Conservation (phyloP, 2,888 invertebrate genomes). For the Pollenia amentaria region DNA sequence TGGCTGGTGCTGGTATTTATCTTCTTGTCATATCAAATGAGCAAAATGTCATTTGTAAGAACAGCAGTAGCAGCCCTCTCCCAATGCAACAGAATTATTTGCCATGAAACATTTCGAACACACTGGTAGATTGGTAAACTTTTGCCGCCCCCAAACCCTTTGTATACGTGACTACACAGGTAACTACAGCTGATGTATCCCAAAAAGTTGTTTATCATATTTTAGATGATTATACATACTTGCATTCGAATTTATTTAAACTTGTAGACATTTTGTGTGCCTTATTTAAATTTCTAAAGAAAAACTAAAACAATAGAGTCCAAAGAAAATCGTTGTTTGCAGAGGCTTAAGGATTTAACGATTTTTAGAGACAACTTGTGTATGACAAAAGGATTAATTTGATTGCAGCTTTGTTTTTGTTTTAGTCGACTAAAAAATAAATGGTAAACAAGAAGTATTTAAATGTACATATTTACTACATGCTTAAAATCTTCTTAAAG, state of each 20-base stretch:
- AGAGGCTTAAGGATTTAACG: constrained; percentile 30
- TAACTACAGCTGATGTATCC: background rate
- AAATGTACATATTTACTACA: background rate
- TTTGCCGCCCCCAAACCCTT: background rate
- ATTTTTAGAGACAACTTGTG: background rate
- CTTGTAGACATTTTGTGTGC: constrained; percentile 8
- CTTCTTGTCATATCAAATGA: constrained; percentile 34
- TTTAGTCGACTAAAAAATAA: background rate
- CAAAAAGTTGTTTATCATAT: constrained; percentile 5
- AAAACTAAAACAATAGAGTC: constrained; percentile 16
- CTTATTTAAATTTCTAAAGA: background rate
- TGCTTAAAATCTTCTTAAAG: no score
- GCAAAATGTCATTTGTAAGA: constrained; percentile 41
- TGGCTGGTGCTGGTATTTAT: constrained; percentile 21
- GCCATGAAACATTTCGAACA: background rate
- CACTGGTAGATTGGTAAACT: constrained; percentile 1
- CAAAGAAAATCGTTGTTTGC: background rate
- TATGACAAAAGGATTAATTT: constrained; percentile 23
- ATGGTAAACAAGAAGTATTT: background rate
- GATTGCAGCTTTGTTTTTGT: background rate
- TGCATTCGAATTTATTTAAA: constrained; percentile 26
- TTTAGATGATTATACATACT: constrained; percentile 29
- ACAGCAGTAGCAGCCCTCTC: background rate
- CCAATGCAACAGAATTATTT: constrained; percentile 1
- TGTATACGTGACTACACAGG: background rate